Conservation (phyloP, 1,140 invertebrate species). For the Leptinotarsa lineolata region DNA sequence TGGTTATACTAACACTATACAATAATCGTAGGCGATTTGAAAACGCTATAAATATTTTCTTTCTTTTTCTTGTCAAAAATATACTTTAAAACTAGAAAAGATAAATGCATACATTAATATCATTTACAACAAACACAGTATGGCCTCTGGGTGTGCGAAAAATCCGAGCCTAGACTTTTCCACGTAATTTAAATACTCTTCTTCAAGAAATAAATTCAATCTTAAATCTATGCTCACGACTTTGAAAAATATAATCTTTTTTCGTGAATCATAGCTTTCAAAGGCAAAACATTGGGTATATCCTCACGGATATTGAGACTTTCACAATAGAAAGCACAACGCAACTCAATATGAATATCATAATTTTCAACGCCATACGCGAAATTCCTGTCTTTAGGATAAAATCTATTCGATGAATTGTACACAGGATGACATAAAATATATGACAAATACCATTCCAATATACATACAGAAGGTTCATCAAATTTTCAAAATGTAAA, state of each 20-base stretch:
- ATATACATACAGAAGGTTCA: not conserved
- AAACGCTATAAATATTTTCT: constrained; percentile 49
- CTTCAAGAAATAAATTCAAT: not conserved
- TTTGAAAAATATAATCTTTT: constrained; percentile 38
- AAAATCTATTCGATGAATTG: not conserved
- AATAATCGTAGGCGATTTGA: constrained; percentile 47
- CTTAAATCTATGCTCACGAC: constrained; percentile 20
- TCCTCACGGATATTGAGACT: constrained; percentile 30
- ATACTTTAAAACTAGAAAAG: constrained; percentile 49
- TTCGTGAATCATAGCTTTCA: constrained; percentile 37
- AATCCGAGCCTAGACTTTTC: constrained; percentile 24
- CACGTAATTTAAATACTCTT: constrained; percentile 7
- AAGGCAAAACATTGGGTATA: constrained; percentile 37
- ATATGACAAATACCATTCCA: not conserved
- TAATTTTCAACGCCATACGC: not conserved
- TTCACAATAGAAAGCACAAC: constrained; percentile 9
- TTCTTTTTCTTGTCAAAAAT: constrained; percentile 50
- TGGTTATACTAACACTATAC: constrained; percentile 49
- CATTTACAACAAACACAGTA: constrained; percentile 39
- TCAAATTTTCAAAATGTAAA: too few species aligned
- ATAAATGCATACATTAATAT: constrained; percentile 36
- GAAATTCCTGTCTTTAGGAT: not conserved
- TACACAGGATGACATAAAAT: not conserved
- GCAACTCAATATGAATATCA: constrained; percentile 2
- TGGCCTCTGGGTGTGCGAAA: constrained; percentile 33